These are phyloP conservation scores for Drosophila willistoni DNA, from an alignment of 1,140 invertebrate species.

Conservation along the genomic window DNA sequence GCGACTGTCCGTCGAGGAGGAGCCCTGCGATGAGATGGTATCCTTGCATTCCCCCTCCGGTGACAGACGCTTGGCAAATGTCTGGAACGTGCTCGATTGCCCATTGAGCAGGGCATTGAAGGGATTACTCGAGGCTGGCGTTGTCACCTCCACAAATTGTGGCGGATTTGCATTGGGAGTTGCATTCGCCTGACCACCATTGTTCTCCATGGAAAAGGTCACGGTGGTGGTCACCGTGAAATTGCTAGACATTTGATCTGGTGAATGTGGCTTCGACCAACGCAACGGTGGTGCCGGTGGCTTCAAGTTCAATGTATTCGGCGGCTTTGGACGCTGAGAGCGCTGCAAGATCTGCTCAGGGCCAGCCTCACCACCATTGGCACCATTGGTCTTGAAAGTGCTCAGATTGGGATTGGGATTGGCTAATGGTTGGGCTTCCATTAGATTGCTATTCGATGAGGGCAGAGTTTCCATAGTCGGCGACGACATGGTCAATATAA, in stretches of 20 bases:
- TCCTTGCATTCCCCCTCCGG: constrained; percentile 84
- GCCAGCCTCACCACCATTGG: constrained; percentile 8
- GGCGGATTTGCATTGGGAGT: background rate
- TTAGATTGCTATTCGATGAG: background rate
- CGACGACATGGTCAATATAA: constrained; percentile 90
- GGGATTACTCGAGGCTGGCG: constrained; percentile 70
- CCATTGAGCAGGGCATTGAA: constrained; percentile 73
- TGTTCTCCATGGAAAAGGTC: constrained; percentile 88
- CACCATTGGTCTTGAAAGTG: constrained; percentile 68
- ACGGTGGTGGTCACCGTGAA: constrained; percentile 92
- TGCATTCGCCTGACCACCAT: constrained; percentile 55
- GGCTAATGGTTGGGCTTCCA: background rate
- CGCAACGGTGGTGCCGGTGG: constrained; percentile 86
- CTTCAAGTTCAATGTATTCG: constrained; percentile 90
- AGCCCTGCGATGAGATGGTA: constrained; percentile 83
- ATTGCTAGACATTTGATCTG: constrained; percentile 84
- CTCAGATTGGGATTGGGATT: constrained; percentile 51
- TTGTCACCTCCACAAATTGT: constrained; percentile 79
- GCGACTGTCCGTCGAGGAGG: constrained; percentile 83
- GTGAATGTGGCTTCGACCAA: constrained; percentile 86
- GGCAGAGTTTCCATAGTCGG: constrained; percentile 76
- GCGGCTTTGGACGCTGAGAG: constrained; percentile 90
- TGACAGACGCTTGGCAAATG: constrained; percentile 84
- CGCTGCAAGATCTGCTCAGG: constrained; percentile 78
- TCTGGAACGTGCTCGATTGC: constrained; percentile 76